Base-by-base conservation (phyloP, 2,888 invertebrate genomes). In the Volucella bombylans region DNA sequence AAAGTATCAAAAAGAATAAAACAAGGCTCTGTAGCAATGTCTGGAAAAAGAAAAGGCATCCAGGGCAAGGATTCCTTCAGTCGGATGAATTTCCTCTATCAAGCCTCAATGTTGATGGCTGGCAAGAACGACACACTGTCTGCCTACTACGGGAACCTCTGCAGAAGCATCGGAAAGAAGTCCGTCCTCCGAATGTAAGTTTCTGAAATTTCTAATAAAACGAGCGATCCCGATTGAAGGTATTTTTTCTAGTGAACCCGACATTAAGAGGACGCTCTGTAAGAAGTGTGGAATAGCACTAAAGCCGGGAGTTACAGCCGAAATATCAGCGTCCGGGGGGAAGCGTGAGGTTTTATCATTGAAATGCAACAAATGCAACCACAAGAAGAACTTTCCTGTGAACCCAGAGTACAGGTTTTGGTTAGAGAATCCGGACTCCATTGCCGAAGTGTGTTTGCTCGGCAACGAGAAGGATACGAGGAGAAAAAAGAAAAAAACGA, bases 41-140 rank as follows among this genome's bases (percentile, higher is more conserved):
- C 83, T 49, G n/a, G 23, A 0, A 83, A 83, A 55, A 45, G 47
- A 31, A 83, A 80, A 15, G 23, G 43, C 3, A 54, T 87, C n/a
- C 89, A 88, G 76, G 88, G 87, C 3, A 89, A 88, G 23, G 90
- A 90, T 65, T 88, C 88, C 0, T 88, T 89, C n/a, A 88, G 89
- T 64, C 89, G 90, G 1, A 91, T 92, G 89, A 92, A 92, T 68
- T 92, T 90, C 45, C 86, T 92, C 0, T 91, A 90, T 78, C 92
- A 92, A 86, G 92, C 92, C 0, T 89, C 91, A 0, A 87, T 89
- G 65, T 59, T 91, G 4, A 91, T 92, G 90, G 90, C 90, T 3
- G 89, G 88, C 0, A 88, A 80, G 49, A 90, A 89, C 79, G 88
- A 88, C 52, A 88, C 87, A 0, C 86, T 92, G 2, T 90, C 91